These are phyloP conservation scores for Pangasius larnaudii DNA, from an alignment of 2,797 vertebrate genomes.

Conservation along the genomic window DNA sequence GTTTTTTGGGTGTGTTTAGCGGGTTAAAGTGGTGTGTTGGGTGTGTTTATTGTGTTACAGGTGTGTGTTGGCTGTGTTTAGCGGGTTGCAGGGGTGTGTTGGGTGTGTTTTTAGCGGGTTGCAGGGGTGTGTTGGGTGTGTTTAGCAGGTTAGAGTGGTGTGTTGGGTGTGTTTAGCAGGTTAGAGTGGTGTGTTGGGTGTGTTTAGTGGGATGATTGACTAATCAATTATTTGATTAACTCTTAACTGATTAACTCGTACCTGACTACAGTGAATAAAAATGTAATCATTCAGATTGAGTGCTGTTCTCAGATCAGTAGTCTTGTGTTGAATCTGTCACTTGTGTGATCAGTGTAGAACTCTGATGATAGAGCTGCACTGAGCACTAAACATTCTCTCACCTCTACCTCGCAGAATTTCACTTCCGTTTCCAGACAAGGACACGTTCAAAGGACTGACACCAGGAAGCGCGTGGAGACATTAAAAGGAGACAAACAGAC, in stretches of 20 bases:
- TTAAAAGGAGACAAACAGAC: slow-evolving; percentile 2
- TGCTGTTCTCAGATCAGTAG: slow-evolving; percentile 18
- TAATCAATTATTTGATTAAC: not conserved
- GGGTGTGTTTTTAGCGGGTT: not conserved
- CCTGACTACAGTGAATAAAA: not conserved
- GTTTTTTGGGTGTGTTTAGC: not conserved
- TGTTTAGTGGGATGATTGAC: not conserved
- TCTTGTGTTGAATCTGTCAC: slow-evolving; percentile 19
- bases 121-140: no score
- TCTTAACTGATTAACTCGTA: not conserved
- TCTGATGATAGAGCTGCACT: not conserved
- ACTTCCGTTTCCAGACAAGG: slow-evolving; percentile 9
- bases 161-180: not conserved
- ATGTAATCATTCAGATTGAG: not conserved
- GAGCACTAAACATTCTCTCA: not conserved
- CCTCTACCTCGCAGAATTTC: not conserved
- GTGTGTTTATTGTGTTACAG: not conserved
- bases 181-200: not conserved
- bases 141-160: not conserved
- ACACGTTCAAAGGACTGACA: not conserved
- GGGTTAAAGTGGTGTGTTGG: not conserved
- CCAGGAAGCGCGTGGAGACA: slow-evolving; percentile 6
- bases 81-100: not conserved
- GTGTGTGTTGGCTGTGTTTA: not conserved
- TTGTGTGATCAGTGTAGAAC: slow-evolving; percentile 21